phyloP scores from a whole-genome alignment of 2,888 invertebrate genomes.

The Pachycephus smyrnensis region DNA sequence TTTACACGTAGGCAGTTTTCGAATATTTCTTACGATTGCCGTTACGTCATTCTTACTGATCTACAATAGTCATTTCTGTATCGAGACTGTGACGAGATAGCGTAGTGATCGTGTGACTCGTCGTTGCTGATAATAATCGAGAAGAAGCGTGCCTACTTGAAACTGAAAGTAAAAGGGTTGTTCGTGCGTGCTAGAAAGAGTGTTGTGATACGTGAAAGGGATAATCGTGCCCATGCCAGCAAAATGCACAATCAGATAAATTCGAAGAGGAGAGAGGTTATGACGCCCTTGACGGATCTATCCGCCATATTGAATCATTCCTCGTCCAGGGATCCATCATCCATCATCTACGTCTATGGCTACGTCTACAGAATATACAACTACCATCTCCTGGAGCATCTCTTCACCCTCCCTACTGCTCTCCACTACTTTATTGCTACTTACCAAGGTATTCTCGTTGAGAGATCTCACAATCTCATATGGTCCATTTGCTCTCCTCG shows the following conservation, averaged over 20 bases:
- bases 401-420: not conserved
- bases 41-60: not conserved
- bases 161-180: not conserved
- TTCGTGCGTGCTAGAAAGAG: not conserved
- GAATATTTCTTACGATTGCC: not conserved
- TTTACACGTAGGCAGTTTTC: constrained; percentile 18
- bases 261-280: too few relatives aligned
- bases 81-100: not conserved
- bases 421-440: not conserved
- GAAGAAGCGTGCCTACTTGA: not conserved
- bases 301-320: not conserved
- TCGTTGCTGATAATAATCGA: not conserved
- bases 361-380: not conserved
- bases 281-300: not conserved
- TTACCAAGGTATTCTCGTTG: not conserved
- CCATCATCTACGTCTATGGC: not conserved
- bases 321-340: not conserved
- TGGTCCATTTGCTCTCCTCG: not conserved
- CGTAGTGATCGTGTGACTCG: not conserved
- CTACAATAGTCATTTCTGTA: not conserved
- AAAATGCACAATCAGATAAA: not conserved
- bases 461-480: not conserved
- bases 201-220: not conserved
- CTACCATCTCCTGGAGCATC: not conserved
- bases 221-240: not conserved